Base-by-base conservation (phyloP, 2,888 invertebrate genomes). In the Xiphydria camelus region DNA sequence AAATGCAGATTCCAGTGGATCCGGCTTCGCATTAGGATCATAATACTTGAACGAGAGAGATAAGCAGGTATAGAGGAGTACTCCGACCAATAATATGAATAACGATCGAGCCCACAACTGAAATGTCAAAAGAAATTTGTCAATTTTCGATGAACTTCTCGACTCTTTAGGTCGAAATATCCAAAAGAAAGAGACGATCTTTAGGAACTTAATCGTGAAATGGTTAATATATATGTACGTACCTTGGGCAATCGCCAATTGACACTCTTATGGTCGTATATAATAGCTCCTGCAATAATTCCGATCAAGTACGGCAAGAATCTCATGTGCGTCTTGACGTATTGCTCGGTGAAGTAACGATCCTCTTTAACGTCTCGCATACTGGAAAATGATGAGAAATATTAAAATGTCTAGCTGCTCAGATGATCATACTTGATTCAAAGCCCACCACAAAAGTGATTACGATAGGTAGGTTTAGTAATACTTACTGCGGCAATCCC, bases 201-300 rank as follows among this genome's bases (percentile, higher is more conserved):
- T 6, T 6, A 12, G 32, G 12, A 32, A 6, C 6, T 12, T 6
- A 9, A 12, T 7, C 9, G 12, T 6, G 9, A 32, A 32, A 12
- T 32, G 12, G 9, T 12, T 12, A 32, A 32, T 32, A 32, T 7
- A 7, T 14, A 3, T 4, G 4, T n/a, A 41, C 44, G 26, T 56
- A 65, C 65, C 51, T 60, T 59, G 3, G 62, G 41, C n/a, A 66
- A 48, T 21, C 51, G 53, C 62, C 62, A 65, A 10, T 57, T 50
- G 3, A 54, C 40, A 7, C 45, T 44, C 7, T 49, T 41, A 19
- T 57, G 55, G 26, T 67, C 64, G 48, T 64, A 60, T 4, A 67
- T 49, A 7, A 67, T 35, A 1, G 61, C 60, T 5, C 66, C 66
- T 20, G 50, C 34, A 4, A 67, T 43, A n/a, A 67, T 49, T 22